These are phyloP conservation scores for Drosophila triauraria DNA, from an alignment of 1,140 invertebrate species.

Conservation along the genomic window DNA sequence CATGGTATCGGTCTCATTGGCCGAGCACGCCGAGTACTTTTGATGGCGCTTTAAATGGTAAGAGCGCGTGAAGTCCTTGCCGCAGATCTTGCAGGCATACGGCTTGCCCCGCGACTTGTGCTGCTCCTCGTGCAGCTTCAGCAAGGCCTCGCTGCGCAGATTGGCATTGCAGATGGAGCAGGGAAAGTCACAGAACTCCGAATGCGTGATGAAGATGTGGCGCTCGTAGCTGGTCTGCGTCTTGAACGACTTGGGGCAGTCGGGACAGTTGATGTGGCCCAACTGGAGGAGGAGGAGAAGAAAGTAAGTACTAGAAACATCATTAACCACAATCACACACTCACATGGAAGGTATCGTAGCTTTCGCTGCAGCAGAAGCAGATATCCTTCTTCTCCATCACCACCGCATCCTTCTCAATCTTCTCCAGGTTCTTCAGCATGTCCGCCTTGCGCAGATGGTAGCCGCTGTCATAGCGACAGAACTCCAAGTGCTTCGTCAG, in stretches of 20 bases:
- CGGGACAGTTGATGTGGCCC: constrained; percentile 83
- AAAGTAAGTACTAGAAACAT: neutral
- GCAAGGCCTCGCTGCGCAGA: constrained; percentile 67
- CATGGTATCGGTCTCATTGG: constrained; percentile 83
- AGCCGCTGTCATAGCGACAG: constrained; percentile 80
- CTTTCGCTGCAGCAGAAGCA: constrained; percentile 84
- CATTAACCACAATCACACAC: neutral
- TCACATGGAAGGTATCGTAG: constrained; percentile 83
- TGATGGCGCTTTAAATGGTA: constrained; percentile 92
- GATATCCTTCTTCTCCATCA: constrained; percentile 81
- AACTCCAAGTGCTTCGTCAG: constrained; percentile 81
- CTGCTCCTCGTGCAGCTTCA: constrained; percentile 78
- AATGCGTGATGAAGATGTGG: constrained; percentile 82
- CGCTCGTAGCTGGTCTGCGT: constrained; percentile 82
- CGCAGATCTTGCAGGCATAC: constrained; percentile 86
- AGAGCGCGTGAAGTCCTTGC: constrained; percentile 90
- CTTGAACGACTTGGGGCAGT: constrained; percentile 85
- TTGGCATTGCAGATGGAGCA: constrained; percentile 83
- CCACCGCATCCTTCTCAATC: constrained; percentile 78
- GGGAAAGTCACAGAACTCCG: constrained; percentile 70
- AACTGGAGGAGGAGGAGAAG: constrained; percentile 41
- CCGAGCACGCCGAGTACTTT: constrained; percentile 90
- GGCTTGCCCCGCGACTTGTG: constrained; percentile 80
- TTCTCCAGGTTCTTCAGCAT: constrained; percentile 83
- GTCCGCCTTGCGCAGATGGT: constrained; percentile 78